Conservation (phyloP, 2,888 invertebrate genomes). For the Prenolepis imparis region DNA sequence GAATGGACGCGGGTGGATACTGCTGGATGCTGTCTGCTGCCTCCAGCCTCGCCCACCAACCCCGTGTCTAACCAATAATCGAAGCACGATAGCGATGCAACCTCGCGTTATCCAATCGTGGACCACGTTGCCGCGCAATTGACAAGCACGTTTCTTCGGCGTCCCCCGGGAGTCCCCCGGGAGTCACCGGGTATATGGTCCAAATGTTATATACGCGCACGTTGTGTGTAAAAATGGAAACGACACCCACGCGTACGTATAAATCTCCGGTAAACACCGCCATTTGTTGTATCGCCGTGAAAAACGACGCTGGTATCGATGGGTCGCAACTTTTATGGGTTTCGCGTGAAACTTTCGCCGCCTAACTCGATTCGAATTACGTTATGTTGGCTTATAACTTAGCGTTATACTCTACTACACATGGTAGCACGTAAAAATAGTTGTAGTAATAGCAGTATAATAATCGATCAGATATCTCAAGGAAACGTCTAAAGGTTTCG, state of each 20-base stretch:
- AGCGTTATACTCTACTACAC: background rate
- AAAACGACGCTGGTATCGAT: slow-evolving; percentile 56
- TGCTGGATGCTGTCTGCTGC: slow-evolving; percentile 61
- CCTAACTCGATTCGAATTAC: background rate
- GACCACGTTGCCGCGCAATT: slow-evolving; percentile 69
- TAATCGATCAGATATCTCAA: slow-evolving; percentile 15
- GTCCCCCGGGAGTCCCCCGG: slow-evolving; percentile 27
- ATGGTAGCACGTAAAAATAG: background rate
- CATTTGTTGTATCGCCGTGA: slow-evolving; percentile 56
- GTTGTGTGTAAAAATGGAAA: slow-evolving; percentile 35
- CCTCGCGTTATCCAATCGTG: slow-evolving; percentile 75
- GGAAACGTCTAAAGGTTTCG: background rate
- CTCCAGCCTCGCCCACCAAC: slow-evolving; percentile 79
- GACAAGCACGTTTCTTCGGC: slow-evolving; percentile 58
- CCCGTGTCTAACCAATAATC: slow-evolving; percentile 79
- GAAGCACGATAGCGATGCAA: slow-evolving; percentile 73
- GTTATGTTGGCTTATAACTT: background rate
- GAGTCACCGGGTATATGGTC: too few relatives aligned
- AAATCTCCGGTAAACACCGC: slow-evolving; percentile 54
- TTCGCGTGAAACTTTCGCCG: background rate
- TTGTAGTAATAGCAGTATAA: background rate
- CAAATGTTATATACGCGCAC: slow-evolving; percentile 25
- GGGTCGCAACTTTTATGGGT: background rate
- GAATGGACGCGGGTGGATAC: slow-evolving; percentile 53
- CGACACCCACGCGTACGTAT: slow-evolving; percentile 34